These are phyloP conservation scores for Lophotis ruficrista DNA, from an alignment of 2,113 vertebrate species.

Conservation along the genomic window DNA sequence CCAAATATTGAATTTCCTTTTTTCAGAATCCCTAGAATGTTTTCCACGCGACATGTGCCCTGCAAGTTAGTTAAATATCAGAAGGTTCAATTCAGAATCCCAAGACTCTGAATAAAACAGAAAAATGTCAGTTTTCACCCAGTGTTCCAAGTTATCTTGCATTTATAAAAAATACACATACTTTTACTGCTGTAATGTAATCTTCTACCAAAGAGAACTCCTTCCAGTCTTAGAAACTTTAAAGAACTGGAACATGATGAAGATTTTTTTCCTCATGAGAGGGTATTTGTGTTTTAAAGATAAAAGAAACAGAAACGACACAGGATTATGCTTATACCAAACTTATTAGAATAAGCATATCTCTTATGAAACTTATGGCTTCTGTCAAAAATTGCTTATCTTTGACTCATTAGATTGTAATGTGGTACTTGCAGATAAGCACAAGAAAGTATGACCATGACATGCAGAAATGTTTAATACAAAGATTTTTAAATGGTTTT, in stretches of 20 bases:
- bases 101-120: not conserved
- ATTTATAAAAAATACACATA: not conserved
- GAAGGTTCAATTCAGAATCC: not conserved
- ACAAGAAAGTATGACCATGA: not conserved
- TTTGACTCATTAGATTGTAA: not conserved
- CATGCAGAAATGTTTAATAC: not conserved
- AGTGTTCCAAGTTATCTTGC: not conserved
- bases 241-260: not conserved
- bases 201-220: not conserved
- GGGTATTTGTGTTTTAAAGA: not conserved
- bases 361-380: not conserved
- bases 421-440: not conserved
- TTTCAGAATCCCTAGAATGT: not conserved
- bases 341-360: not conserved
- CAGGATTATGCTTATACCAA: not conserved
- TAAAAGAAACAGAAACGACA: not conserved
- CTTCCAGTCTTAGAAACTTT: not conserved
- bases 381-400: not conserved
- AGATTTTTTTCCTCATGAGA: not conserved
- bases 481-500: not conserved
- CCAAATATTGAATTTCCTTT: not conserved
- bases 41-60: not conserved
- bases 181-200: not conserved
- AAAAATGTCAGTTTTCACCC: not conserved
- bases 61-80: slow-evolving; percentile 27